A percentile compares a stretch with the other conserved stretches of the same genome.
These are phyloP conservation scores for Slavum lentiscoides DNA, from an alignment of 2,888 invertebrate genomes.

Conservation along the genomic window DNA sequence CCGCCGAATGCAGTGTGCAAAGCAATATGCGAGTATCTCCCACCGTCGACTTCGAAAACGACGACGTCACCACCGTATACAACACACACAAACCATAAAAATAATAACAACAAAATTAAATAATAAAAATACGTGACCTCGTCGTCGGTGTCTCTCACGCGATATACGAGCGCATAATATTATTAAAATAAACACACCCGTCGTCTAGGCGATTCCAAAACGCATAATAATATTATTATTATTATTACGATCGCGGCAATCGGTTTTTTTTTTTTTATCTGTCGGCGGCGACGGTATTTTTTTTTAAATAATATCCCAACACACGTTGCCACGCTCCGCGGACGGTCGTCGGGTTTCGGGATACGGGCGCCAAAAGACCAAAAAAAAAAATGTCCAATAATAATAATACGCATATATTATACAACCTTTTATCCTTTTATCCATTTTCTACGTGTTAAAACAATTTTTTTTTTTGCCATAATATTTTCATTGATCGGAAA, in stretches of 20 bases:
- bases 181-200: background rate
- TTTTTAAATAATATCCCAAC: too few species aligned
- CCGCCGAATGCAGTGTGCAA: conserved; percentile 3
- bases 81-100: background rate
- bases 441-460: too few species aligned
- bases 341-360: too few species aligned
- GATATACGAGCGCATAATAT: background rate
- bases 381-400: too few species aligned
- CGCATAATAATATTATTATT: background rate
- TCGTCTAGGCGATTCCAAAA: background rate
- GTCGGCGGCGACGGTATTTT: too few species aligned
- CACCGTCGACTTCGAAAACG: background rate
- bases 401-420: too few species aligned
- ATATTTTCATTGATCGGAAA: too few species aligned
- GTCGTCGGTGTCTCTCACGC: background rate
- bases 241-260: background rate
- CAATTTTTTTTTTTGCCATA: too few species aligned
- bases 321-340: too few species aligned
- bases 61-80: background rate
- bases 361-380: too few species aligned
- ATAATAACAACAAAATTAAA: background rate
- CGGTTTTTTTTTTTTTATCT: too few species aligned
- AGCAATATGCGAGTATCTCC: background rate
- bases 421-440: too few species aligned
- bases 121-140: conserved; percentile 17